A percentile compares a stretch with the other conserved stretches of the same genome.
Evolutionary conservation across 2,113 vertebrate species (phyloP).

Genomic region (Pteropus alecto): DNA sequence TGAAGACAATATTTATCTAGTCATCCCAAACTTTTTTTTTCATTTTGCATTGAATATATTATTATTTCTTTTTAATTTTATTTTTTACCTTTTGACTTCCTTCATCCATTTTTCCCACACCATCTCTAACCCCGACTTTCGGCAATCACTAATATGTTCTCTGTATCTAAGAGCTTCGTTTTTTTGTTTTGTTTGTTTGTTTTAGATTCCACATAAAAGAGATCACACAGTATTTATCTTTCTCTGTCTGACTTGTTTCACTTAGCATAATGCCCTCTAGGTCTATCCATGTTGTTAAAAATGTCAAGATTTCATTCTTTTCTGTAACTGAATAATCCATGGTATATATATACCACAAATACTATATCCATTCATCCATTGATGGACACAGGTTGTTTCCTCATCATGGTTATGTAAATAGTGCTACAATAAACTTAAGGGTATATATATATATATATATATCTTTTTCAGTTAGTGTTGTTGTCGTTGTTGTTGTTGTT

Average conservation of each 20-base stretch:
- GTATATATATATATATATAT: background rate
- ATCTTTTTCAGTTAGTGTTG: background rate
- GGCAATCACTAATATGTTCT: background rate
- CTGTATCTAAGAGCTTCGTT: background rate
- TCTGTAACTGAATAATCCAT: background rate
- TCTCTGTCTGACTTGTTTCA: background rate
- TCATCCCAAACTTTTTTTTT: background rate
- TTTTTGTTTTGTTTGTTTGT: background rate
- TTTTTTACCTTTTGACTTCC: background rate
- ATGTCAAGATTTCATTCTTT: background rate
- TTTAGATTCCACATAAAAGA: background rate
- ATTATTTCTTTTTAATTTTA: background rate
- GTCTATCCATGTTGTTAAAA: background rate
- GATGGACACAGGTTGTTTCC: background rate
- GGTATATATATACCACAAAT: background rate
- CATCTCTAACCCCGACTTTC: background rate
- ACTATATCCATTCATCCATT: background rate
- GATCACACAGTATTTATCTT: background rate
- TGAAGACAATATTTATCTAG: background rate
- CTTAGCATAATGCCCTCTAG: background rate
- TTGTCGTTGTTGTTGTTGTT: background rate
- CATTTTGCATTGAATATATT: background rate
- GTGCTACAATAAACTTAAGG: background rate
- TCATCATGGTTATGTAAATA: background rate
- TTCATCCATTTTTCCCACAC: background rate